Base-by-base conservation (phyloP, 2,888 invertebrate species). In the Zhuqinia jingwanae region DNA sequence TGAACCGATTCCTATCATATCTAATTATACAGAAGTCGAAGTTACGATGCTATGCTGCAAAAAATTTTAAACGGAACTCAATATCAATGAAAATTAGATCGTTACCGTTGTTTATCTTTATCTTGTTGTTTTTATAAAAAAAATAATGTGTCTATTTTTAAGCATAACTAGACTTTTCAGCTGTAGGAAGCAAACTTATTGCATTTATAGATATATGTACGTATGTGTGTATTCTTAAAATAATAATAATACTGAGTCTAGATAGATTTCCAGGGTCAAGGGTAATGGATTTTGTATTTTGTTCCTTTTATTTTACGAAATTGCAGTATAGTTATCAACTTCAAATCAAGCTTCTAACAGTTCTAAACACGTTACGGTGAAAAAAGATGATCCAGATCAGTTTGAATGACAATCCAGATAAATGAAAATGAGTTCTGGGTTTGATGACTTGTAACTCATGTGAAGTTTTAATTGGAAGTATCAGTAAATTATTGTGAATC, bases 21-120 rank as follows among this genome's bases (percentile, higher is more conserved):
- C 45, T 25, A 70, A 36, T 36, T n/a, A n/a, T n/a, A 47, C 45
- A 17, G 17, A 70, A 50, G 47, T 47, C n/a, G 30, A 70, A 70
- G 70, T 70, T 25, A 50, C 45, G 50, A 70, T 70, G 70, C 70
- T 70, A 70, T 45, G 47, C 70, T 70, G 70, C 70, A 70, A 70
- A 36, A 3, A 3, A 36, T 36, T 36, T 36, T 6, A 36, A 36
- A 36, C 8, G 36, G 36, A 3, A 36, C 5, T 36, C 8, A 8
- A 36, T 36, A 36, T 36, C 8, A 36, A 6, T 36, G 8, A 8
- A 6, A 36, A 8, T 36, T 36, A 36, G 36, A 36, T 36, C 36
- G 8, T 36, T 36, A 36, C n/a, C n/a, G n/a, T n/a, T 36, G 36
- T 36, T 36, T 36, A 8, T 36, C 36, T n/a, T n/a, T n/a, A n/a